Percentiles rank a stretch among this genome's conserved stretches.
Conservation (phyloP, 2,113 vertebrate genomes). For the Diphyllodes magnificus region DNA sequence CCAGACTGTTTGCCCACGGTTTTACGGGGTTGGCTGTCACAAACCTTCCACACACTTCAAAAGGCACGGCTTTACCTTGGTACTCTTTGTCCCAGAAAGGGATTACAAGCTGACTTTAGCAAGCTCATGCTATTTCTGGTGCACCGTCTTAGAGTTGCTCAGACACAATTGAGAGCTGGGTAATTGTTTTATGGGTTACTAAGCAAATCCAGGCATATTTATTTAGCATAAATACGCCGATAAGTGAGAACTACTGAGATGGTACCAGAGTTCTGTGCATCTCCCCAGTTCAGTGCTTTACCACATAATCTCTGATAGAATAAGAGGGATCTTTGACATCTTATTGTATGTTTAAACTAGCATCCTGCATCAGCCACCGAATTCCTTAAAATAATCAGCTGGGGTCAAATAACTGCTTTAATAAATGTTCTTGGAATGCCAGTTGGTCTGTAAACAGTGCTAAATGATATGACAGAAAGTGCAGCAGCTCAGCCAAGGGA, state of each 20-base stretch:
- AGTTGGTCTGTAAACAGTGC: conserved; percentile 58
- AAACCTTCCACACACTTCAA: not conserved
- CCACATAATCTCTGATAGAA: not conserved
- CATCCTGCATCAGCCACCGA: not conserved
- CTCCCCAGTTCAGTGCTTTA: not conserved
- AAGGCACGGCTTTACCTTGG: not conserved
- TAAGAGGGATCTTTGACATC: not conserved
- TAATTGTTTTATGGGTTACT: conserved; percentile 51
- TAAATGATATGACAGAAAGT: conserved; percentile 51
- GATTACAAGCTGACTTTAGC: not conserved
- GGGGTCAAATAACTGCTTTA: conserved; percentile 51
- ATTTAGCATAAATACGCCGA: not conserved
- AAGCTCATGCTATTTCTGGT: not conserved
- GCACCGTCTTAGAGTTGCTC: not conserved
- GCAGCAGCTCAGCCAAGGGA: conserved; percentile 28
- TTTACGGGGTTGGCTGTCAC: not conserved
- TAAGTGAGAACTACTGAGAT: not conserved
- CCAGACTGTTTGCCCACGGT: not conserved
- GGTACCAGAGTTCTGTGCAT: not conserved
- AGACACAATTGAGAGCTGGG: conserved; percentile 3
- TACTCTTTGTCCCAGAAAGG: not conserved
- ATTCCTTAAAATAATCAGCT: conserved; percentile 9
- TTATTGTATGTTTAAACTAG: not conserved
- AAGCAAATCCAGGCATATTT: conserved; percentile 45
- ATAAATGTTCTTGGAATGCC: conserved; percentile 61